Conservation (phyloP, 2,888 invertebrate species). For the Drosophila parthenogenetica region DNA sequence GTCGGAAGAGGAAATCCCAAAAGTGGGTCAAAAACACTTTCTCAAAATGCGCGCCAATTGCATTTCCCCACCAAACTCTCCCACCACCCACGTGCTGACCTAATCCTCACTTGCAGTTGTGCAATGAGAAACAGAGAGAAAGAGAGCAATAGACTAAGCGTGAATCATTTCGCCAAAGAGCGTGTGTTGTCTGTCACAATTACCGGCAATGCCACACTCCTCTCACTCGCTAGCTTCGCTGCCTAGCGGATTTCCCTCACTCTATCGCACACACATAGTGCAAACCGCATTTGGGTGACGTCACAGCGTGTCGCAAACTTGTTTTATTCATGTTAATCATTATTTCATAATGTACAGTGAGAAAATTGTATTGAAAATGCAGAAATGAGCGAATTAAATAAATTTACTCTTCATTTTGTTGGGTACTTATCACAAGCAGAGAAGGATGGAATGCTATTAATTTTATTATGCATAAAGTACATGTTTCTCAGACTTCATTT, state of each 20-base stretch:
- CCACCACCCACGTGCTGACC: not conserved
- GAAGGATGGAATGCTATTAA: too few species aligned
- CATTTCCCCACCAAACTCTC: slow-evolving; percentile 6
- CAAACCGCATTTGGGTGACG: slow-evolving; percentile 24
- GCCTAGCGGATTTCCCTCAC: not conserved
- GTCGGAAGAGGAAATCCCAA: not conserved
- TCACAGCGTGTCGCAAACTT: slow-evolving; percentile 5
- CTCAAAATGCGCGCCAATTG: slow-evolving; percentile 40
- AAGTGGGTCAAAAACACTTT: slow-evolving; percentile 48
- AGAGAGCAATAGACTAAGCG: not conserved
- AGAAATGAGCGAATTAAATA: not conserved
- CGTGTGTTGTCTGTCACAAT: slow-evolving; percentile 47
- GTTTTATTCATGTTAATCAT: slow-evolving; percentile 28
- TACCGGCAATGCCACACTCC: slow-evolving; percentile 12
- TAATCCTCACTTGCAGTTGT: slow-evolving; percentile 21
- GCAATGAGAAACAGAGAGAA: slow-evolving; percentile 33
- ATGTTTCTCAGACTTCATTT: not conserved
- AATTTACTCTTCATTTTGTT: not conserved
- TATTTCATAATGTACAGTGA: slow-evolving; percentile 16
- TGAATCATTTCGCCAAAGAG: slow-evolving; percentile 32
- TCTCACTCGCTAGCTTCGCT: not conserved
- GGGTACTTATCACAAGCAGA: not conserved
- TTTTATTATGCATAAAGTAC: too few species aligned
- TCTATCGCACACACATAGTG: not conserved
- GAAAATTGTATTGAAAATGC: slow-evolving; percentile 2